phyloP scores from a whole-genome alignment of 2,113 vertebrate genomes.

The Thamnaconus septentrionalis region DNA sequence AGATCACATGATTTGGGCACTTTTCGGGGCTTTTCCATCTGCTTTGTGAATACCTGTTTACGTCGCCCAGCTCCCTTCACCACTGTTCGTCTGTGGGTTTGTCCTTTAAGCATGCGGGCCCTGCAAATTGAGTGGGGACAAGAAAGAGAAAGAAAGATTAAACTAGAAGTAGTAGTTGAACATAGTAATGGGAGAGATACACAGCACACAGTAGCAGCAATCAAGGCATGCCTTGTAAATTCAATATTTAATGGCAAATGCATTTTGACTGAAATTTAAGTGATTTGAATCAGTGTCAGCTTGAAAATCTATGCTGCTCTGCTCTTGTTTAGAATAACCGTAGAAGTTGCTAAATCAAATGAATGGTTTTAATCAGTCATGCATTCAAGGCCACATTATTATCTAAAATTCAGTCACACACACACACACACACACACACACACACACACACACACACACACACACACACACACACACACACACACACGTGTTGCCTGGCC shows the following conservation, averaged over 20 bases:
- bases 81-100: constrained; percentile 81
- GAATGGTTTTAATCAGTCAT: neutral
- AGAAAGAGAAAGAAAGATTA: constrained; percentile 7
- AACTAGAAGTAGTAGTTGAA: no score
- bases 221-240: no score
- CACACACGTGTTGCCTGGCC: no score
- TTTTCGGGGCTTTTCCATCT: constrained; percentile 78
- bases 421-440: no score
- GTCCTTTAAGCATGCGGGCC: constrained; percentile 84
- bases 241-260: no score
- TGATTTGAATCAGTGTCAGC: no score
- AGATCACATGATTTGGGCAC: constrained; percentile 74
- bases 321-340: neutral
- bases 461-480: no score
- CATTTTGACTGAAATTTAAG: no score
- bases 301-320: no score
- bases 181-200: neutral
- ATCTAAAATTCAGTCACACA: no score
- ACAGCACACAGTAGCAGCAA: neutral
- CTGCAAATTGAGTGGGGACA: constrained; percentile 54
- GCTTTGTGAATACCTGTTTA: constrained; percentile 78
- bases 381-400: neutral
- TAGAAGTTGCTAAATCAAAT: neutral
- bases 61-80: constrained; percentile 80
- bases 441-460: no score